Evolutionary conservation across 2,797 vertebrate genomes (phyloP), one percentile per base, ranked within the genome.

Genomic region (Salarias fasciatus): DNA sequence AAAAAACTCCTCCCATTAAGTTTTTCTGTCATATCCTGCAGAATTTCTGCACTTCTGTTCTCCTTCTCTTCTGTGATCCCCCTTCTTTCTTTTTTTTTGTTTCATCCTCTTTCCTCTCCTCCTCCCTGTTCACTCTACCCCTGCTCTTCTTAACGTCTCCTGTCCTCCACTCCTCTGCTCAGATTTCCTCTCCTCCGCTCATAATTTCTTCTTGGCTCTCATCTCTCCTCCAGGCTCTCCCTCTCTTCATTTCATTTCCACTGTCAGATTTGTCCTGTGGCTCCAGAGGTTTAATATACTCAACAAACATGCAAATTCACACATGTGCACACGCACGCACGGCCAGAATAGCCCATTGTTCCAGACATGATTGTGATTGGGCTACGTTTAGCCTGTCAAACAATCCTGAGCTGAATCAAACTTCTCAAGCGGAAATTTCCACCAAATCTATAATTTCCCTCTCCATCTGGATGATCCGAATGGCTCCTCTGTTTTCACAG

Each of bases 221-320:
- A 47, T 58, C 60, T 48, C 46, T 62, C 24, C 62, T 67, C 30
- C 15, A 29, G 14, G 52, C 73, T 57, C 73, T 57, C 37, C 56
- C 58, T 29, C 69, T 30, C 69, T 49, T 57, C 46, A n/a, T 62
- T 70, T 69, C 61, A 43, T 78, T 24, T 24, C 18, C 18, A 24
- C 80, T 82, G 83, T 86, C 86, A 84, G 75, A 82, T 83, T 86
- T 86, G 84, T 79, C 64, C 74, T 4, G 57, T 79, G 75, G 81
- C 86, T 88, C 76, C 56, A 69, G 83, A 72, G 82, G 80, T 82
- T 88, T 86, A 75, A 85, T 86, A 84, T 86, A 79, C 77, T 87
- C 82, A 57, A 61, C 72, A 86, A 84, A 88, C 82, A 86, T 76
- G 64, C 69, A 47, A 75, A 85, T 72, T 69, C 31, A 31, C 63